Conservation (phyloP, 2,113 vertebrate species). For the Eublepharis macularius region DNA sequence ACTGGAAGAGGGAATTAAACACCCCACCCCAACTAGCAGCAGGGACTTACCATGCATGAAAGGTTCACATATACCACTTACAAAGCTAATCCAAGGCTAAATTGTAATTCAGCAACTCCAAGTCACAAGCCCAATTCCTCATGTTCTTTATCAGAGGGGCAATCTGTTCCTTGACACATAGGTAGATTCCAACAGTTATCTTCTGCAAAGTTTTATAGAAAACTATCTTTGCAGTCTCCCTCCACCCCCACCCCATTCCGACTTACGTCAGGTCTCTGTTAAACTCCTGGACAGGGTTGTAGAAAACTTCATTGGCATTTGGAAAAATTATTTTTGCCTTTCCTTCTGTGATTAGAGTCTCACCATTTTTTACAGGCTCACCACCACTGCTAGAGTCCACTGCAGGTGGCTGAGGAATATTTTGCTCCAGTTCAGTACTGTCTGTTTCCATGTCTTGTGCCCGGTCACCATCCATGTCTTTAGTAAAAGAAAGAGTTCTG, state of each 20-base stretch:
- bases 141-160: background rate
- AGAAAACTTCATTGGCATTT: constrained; percentile 90
- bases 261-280: constrained; percentile 92
- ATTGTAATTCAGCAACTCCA: background rate
- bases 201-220: background rate
- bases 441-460: background rate
- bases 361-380: constrained; percentile 59
- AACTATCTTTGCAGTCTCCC: background rate
- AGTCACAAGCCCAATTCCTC: background rate
- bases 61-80: background rate
- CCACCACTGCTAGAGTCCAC: background rate
- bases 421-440: background rate
- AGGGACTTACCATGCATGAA: background rate
- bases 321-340: constrained; percentile 86
- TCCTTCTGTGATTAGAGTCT: constrained; percentile 83
- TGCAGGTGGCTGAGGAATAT: background rate
- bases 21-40: background rate
- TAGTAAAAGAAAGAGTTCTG: background rate
- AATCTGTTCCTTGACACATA: background rate
- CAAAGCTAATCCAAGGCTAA: background rate
- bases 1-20: background rate
- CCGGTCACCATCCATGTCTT: constrained; percentile 3
- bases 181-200: background rate
- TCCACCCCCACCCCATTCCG: background rate
- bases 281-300: constrained; percentile 93